Evolutionary conservation across 2,888 invertebrate species (phyloP).

Genomic region (Merodon equestris): DNA sequence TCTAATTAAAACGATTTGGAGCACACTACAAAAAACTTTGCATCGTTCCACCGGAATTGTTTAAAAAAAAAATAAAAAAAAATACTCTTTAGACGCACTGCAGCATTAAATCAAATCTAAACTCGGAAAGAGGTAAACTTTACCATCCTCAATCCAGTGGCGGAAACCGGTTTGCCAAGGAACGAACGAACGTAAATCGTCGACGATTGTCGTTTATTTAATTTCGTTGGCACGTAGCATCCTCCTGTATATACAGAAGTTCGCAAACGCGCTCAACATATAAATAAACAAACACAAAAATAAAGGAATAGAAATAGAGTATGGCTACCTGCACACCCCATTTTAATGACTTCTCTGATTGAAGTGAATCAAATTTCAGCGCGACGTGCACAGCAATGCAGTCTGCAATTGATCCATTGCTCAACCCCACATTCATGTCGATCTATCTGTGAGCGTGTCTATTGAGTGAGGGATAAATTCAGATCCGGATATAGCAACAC

Average conservation of each 20-base stretch:
- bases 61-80: no score
- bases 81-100: no score
- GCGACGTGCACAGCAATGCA: constrained; percentile 56
- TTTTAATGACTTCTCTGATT: constrained; percentile 63
- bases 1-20: no score
- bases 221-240: constrained; percentile 50
- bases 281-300: constrained; percentile 2
- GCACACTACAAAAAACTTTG: no score
- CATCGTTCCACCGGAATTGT: no score
- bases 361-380: constrained; percentile 55
- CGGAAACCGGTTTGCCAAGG: not conserved
- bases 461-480: constrained; percentile 9
- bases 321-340: constrained; percentile 18
- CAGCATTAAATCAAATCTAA: no score
- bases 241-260: constrained; percentile 37
- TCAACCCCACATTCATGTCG: not conserved
- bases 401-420: constrained; percentile 51
- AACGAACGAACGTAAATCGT: constrained; percentile 37
- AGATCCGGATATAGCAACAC: not conserved
- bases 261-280: constrained; percentile 30
- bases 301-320: constrained; percentile 1
- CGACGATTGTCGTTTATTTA: constrained; percentile 57
- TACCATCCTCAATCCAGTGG: not conserved
- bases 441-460: constrained; percentile 8
- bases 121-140: not conserved